These are phyloP conservation scores for Podotricha telesiphe DNA, from an alignment of 2,888 invertebrate genomes.

Conservation along the genomic window DNA sequence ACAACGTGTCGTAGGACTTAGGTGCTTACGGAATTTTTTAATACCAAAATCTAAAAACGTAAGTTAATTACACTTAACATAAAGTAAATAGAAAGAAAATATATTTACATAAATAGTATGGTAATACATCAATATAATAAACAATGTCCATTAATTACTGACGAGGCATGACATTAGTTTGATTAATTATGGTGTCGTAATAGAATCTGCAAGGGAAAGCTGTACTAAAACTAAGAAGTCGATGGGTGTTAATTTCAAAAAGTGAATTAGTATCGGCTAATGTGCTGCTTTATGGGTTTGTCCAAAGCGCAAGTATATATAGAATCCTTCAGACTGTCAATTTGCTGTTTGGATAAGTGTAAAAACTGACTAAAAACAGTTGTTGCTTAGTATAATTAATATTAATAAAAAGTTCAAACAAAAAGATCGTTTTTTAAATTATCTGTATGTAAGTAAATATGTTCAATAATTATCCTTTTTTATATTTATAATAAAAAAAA, in stretches of 20 bases:
- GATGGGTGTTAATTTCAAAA: slow-evolving; percentile 21
- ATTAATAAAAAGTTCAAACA: background rate
- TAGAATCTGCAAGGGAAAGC: slow-evolving; percentile 19
- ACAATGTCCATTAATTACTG: slow-evolving; percentile 24
- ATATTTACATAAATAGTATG: background rate
- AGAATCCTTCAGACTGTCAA: slow-evolving; percentile 52
- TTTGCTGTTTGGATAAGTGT: slow-evolving; percentile 53
- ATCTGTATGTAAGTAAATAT: no score
- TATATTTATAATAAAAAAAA: background rate
- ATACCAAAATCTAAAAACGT: background rate
- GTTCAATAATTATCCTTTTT: background rate
- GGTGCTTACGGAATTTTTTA: background rate
- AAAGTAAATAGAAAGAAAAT: slow-evolving; percentile 15
- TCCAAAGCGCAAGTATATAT: slow-evolving; percentile 46
- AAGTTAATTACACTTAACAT: slow-evolving; percentile 14
- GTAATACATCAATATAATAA: slow-evolving; percentile 11
- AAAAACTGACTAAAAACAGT: slow-evolving; percentile 37
- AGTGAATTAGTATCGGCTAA: slow-evolving; percentile 30
- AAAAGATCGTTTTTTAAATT: background rate
- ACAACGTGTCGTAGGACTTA: background rate
- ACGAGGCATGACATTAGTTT: slow-evolving; percentile 24
- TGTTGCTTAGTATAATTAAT: slow-evolving; percentile 18
- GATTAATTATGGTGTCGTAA: slow-evolving; percentile 16
- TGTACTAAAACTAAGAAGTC: slow-evolving; percentile 35
- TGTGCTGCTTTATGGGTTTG: slow-evolving; percentile 43